Evolutionary conservation across 2,797 vertebrate species (phyloP).

Genomic region (Erithacus rubecula): DNA sequence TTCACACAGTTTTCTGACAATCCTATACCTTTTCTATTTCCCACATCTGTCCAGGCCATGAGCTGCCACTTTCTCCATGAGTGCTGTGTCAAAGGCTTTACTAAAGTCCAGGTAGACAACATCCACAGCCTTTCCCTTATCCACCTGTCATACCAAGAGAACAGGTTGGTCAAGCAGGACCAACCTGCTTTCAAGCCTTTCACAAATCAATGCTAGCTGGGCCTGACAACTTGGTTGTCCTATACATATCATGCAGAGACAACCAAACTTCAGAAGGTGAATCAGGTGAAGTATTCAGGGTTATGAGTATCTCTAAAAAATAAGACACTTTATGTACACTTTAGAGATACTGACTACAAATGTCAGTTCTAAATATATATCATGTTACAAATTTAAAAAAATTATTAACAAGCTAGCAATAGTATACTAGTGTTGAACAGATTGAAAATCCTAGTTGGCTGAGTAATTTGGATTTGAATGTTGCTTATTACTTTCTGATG

Average conservation of each 20-base stretch:
- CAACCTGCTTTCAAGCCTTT: too few species aligned
- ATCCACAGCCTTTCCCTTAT: background rate
- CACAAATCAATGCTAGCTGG: fast-evolving
- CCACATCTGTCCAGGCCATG: background rate
- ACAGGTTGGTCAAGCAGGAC: background rate
- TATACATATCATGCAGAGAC: background rate
- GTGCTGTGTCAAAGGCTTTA: background rate
- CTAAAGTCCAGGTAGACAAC: background rate
- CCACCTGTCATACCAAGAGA: background rate
- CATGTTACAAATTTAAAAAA: background rate
- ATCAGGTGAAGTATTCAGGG: background rate
- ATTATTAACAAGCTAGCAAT: too few species aligned
- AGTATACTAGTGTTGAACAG: background rate
- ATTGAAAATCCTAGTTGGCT: background rate
- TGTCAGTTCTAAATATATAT: background rate
- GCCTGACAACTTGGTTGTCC: too few species aligned
- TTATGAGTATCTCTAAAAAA: background rate
- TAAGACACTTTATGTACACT: background rate
- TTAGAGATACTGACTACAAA: background rate
- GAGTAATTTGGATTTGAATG: background rate
- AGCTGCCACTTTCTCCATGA: background rate
- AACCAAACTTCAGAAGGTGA: background rate
- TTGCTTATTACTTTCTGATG: background rate
- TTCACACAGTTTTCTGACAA: too few species aligned
- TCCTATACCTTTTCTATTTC: too few species aligned